phyloP scores from a whole-genome alignment of 2,113 vertebrate genomes.

The Deroptyus accipitrinus region DNA sequence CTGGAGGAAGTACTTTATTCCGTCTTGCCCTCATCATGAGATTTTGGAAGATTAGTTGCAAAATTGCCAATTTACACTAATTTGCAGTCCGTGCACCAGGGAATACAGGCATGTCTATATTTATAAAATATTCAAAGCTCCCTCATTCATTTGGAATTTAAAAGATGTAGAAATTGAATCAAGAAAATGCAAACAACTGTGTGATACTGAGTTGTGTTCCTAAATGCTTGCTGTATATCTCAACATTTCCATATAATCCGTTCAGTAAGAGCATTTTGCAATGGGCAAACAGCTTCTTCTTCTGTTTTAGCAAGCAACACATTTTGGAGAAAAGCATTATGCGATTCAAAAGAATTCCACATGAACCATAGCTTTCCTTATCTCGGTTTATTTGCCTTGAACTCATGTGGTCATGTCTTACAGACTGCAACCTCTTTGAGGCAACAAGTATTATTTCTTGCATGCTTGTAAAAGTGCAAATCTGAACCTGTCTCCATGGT shows the following conservation, averaged over 20 bases:
- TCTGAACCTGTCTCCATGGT: neutral
- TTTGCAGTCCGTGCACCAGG: neutral
- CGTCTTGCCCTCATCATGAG: neutral
- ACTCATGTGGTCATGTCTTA: rapidly evolving
- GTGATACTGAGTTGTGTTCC: neutral
- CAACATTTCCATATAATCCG: neutral
- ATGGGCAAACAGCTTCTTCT: neutral
- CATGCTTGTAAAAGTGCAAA: neutral
- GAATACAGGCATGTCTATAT: neutral
- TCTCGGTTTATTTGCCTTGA: neutral
- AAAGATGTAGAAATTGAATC: neutral
- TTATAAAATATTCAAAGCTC: neutral
- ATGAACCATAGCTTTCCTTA: neutral
- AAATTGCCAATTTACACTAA: neutral
- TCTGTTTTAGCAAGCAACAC: neutral
- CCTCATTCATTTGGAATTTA: neutral
- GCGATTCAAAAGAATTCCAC: neutral
- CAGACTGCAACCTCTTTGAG: neutral
- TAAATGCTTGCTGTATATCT: neutral
- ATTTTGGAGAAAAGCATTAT: neutral
- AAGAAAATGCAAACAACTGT: neutral
- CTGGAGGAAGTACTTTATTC: neutral
- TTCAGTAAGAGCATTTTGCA: neutral
- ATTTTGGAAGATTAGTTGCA: constrained; percentile 1
- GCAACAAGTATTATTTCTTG: neutral